phyloP scores from a whole-genome alignment of 2,888 invertebrate species.

The Lordiphosa andalusiaca region DNA sequence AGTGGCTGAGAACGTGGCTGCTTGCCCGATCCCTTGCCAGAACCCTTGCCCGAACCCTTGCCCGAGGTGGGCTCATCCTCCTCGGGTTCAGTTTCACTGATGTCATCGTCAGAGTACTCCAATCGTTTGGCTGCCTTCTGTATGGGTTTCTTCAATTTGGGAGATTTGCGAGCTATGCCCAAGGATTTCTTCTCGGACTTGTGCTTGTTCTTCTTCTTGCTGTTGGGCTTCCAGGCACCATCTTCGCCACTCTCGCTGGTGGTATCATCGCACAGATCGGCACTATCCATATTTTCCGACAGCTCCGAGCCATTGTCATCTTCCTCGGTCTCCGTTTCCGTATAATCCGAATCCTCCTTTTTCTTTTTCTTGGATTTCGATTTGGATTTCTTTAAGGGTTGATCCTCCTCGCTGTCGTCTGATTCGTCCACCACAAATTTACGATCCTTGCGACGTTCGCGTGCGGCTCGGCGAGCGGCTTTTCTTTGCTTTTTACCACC shows the following conservation, averaged over 20 bases:
- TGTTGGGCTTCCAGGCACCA: conserved; percentile 78
- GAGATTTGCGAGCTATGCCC: conserved; percentile 68
- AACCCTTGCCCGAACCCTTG: conserved; percentile 75
- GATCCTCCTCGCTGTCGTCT: conserved; percentile 81
- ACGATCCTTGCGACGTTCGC: conserved; percentile 78
- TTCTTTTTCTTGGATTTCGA: conserved; percentile 82
- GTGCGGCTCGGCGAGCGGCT: conserved; percentile 81
- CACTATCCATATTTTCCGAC: conserved; percentile 79
- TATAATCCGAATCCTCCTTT: conserved; percentile 82
- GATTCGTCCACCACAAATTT: conserved; percentile 82
- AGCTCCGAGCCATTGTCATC: conserved; percentile 76
- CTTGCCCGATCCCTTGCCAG: conserved; percentile 75
- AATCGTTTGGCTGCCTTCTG: conserved; percentile 50
- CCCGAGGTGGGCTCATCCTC: conserved; percentile 80
- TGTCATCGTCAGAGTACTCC: conserved; percentile 76
- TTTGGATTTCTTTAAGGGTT: conserved; percentile 79
- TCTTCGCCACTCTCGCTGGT: conserved; percentile 77
- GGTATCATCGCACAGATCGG: conserved; percentile 80
- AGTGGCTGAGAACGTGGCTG: conserved; percentile 76
- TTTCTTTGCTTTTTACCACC: conserved; percentile 81
- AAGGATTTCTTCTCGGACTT: conserved; percentile 53
- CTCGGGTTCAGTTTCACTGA: conserved; percentile 83
- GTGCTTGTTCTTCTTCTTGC: conserved; percentile 62
- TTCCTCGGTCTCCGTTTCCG: conserved; percentile 84
- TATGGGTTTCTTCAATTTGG: conserved; percentile 63